Conservation (phyloP, 2,113 vertebrate genomes). For the Ivindomyrus marchei region DNA sequence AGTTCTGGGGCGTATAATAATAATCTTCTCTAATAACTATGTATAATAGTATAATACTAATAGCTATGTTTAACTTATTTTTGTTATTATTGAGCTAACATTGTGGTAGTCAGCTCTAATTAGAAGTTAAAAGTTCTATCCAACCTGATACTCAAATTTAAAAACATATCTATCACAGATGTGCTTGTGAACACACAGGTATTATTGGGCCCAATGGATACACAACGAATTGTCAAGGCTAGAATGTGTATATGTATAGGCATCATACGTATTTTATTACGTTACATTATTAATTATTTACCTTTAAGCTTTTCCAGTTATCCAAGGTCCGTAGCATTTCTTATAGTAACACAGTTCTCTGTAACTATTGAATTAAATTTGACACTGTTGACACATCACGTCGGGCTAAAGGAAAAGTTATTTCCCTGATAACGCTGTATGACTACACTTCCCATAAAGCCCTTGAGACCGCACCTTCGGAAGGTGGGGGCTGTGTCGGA, state of each 20-base stretch:
- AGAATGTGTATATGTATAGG: neutral
- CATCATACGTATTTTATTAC: neutral
- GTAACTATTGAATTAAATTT: too few species aligned
- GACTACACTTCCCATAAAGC: slow-evolving; percentile 56
- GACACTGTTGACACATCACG: neutral
- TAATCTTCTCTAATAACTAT: too few species aligned
- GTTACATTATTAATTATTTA: neutral
- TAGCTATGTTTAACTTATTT: neutral
- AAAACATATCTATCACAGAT: neutral
- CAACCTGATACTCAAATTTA: neutral
- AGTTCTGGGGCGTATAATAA: neutral
- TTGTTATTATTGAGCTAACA: neutral
- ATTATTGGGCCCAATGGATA: neutral
- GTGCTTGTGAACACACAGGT: neutral
- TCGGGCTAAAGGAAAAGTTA: neutral
- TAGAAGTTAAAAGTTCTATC: neutral
- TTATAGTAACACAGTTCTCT: neutral
- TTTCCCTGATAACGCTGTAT: too few species aligned
- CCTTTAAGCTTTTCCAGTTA: neutral
- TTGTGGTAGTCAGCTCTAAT: neutral
- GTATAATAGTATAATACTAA: too few species aligned
- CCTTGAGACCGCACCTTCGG: slow-evolving; percentile 46
- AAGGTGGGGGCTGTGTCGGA: slow-evolving; percentile 59
- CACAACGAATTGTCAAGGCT: neutral
- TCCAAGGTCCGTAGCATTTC: neutral